phyloP scores from a whole-genome alignment of 2,888 invertebrate species.

The Piscicola geometra region DNA sequence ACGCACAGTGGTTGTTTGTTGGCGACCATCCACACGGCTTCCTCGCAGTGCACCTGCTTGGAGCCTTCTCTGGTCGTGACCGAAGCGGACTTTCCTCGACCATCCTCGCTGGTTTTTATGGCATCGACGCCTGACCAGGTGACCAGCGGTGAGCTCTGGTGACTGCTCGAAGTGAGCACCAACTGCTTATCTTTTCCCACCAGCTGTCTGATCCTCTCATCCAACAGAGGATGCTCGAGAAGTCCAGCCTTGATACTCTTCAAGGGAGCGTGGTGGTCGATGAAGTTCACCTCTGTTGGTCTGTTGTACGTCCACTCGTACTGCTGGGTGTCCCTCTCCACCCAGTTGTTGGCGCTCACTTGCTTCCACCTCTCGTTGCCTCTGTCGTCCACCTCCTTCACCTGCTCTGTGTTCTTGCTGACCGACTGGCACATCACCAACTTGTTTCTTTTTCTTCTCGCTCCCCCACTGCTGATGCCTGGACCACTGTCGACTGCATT shows the following conservation, averaged over 20 bases:
- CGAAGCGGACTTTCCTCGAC: neutral
- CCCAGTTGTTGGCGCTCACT: conserved; percentile 21
- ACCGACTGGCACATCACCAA: conserved; percentile 25
- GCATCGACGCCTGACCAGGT: conserved; percentile 28
- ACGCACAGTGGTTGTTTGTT: neutral
- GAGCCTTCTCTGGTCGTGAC: neutral
- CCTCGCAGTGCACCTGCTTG: conserved; percentile 29
- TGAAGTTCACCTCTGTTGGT: conserved; percentile 8
- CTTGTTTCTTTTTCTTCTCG: conserved; percentile 29
- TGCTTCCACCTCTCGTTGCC: no score
- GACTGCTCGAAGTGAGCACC: conserved; percentile 14
- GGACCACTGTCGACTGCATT: no score
- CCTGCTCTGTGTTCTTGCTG: conserved; percentile 27
- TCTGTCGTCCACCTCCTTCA: conserved; percentile 24
- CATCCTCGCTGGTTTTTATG: neutral
- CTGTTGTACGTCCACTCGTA: conserved; percentile 27
- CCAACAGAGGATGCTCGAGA: neutral
- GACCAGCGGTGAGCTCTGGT: conserved; percentile 21
- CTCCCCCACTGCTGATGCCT: neutral
- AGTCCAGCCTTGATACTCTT: neutral
- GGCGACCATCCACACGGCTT: conserved; percentile 21
- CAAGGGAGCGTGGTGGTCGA: conserved; percentile 5
- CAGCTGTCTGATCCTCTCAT: neutral
- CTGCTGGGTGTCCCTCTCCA: conserved; percentile 29
- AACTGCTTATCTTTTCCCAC: conserved; percentile 20